These are phyloP conservation scores for Strigops habroptila DNA, from an alignment of 2,113 vertebrate species.

Conservation along the genomic window DNA sequence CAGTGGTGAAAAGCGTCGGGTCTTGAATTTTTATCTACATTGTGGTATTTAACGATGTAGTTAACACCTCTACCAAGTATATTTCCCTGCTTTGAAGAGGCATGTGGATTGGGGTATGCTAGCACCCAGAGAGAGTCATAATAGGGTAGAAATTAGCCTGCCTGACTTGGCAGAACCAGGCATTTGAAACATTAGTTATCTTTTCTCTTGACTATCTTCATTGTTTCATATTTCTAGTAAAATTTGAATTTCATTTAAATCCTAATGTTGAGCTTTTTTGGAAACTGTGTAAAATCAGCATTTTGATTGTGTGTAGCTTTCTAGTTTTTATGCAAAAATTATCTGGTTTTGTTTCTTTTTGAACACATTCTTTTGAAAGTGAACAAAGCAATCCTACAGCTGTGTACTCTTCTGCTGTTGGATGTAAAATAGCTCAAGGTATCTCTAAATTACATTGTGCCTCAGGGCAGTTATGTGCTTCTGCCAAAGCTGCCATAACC, in stretches of 20 bases:
- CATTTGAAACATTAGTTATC: background rate
- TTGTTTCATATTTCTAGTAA: background rate
- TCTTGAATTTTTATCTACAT: background rate
- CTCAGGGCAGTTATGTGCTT: background rate
- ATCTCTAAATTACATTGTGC: background rate
- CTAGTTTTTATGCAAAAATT: background rate
- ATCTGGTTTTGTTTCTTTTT: background rate
- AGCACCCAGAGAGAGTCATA: background rate
- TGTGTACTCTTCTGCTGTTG: background rate
- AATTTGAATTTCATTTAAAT: background rate
- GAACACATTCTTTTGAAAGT: background rate
- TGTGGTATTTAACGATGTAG: background rate
- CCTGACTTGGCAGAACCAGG: background rate
- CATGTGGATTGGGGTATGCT: background rate
- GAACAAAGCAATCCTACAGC: background rate
- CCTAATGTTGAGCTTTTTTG: background rate
- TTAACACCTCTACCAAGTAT: background rate
- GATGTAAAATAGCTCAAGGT: background rate
- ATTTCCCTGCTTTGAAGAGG: background rate
- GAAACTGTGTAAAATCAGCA: background rate
- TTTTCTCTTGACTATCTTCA: background rate
- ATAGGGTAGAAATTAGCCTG: background rate
- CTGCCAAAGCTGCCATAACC: background rate
- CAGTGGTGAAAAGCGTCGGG: background rate
- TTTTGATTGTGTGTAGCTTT: background rate